Conservation (phyloP, 2,888 invertebrate species). For the Maniola hyperantus region DNA sequence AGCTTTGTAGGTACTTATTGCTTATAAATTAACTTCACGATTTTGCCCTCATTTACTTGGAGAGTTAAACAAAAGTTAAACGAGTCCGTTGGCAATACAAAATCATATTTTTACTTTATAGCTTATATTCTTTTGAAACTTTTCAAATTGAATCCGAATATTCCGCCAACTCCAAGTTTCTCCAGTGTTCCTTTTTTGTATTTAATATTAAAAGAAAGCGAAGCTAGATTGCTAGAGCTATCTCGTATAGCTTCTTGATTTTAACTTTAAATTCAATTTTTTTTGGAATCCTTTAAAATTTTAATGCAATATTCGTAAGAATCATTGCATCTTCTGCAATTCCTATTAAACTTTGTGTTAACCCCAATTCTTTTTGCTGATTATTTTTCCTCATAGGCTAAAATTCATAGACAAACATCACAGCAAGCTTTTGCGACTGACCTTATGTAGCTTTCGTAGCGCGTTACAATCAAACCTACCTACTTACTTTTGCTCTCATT, state of each 20-base stretch:
- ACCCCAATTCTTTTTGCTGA: too few species aligned
- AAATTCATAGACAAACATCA: too few species aligned
- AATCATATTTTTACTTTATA: conserved; percentile 32
- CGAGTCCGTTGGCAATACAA: conserved; percentile 9
- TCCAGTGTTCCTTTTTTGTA: conserved; percentile 30
- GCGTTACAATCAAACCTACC: too few species aligned
- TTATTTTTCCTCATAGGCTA: too few species aligned
- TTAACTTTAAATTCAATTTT: background rate
- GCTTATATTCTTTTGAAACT: conserved; percentile 54
- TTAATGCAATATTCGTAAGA: background rate
- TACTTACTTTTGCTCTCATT: too few species aligned
- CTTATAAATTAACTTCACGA: conserved; percentile 4
- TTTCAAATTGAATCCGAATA: conserved; percentile 66
- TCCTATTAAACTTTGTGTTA: too few species aligned
- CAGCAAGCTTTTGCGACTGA: too few species aligned
- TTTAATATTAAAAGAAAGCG: conserved; percentile 26
- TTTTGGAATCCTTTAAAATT: background rate
- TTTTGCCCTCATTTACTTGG: conserved; percentile 9
- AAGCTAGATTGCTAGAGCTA: conserved; percentile 15
- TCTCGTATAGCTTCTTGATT: background rate
- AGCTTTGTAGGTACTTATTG: background rate
- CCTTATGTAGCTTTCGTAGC: too few species aligned
- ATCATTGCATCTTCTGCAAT: too few species aligned
- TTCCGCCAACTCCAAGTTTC: conserved; percentile 45
- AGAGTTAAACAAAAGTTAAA: conserved; percentile 2